phyloP scores from a whole-genome alignment of 2,888 invertebrate genomes.

The Mystacides longicornis region DNA sequence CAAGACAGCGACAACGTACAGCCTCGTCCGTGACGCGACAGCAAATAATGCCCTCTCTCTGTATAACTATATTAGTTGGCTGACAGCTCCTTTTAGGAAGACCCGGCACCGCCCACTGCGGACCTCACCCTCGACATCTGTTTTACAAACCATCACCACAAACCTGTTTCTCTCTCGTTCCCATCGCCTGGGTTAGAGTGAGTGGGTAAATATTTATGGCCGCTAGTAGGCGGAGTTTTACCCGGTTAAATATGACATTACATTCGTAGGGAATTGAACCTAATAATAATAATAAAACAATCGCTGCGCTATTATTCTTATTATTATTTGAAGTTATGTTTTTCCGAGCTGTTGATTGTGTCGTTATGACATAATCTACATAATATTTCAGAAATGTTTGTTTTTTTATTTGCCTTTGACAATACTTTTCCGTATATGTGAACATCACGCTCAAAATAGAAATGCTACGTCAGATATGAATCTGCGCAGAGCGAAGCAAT shows the following conservation, averaged over 20 bases:
- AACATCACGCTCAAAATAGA: too few species aligned
- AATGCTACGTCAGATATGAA: too few species aligned
- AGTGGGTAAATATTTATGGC: conserved; percentile 4
- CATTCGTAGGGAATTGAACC: conserved; percentile 17
- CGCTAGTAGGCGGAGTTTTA: conserved; percentile 9
- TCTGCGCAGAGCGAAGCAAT: too few species aligned
- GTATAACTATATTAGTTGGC: conserved; percentile 17
- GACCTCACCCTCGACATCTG: background rate
- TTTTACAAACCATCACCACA: background rate
- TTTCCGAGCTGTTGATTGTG: conserved; percentile 9
- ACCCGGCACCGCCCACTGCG: conserved; percentile 9
- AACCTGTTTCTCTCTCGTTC: conserved; percentile 6
- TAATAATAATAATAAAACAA: conserved; percentile 6
- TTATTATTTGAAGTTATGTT: background rate
- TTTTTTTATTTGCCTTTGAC: too few species aligned
- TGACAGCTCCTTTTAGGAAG: conserved; percentile 16
- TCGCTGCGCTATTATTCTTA: too few species aligned
- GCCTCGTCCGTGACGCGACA: conserved; percentile 13
- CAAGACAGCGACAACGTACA: conserved; percentile 9
- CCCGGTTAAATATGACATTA: conserved; percentile 18
- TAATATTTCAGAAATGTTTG: background rate
- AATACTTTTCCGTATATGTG: too few species aligned
- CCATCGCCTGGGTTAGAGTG: background rate
- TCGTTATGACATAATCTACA: conserved; percentile 18
- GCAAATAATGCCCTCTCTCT: conserved; percentile 17